Percentiles rank a stretch among this genome's conserved stretches.
These are phyloP conservation scores for Gephyroberyx darwinii DNA, from an alignment of 2,797 vertebrate species.

Conservation along the genomic window DNA sequence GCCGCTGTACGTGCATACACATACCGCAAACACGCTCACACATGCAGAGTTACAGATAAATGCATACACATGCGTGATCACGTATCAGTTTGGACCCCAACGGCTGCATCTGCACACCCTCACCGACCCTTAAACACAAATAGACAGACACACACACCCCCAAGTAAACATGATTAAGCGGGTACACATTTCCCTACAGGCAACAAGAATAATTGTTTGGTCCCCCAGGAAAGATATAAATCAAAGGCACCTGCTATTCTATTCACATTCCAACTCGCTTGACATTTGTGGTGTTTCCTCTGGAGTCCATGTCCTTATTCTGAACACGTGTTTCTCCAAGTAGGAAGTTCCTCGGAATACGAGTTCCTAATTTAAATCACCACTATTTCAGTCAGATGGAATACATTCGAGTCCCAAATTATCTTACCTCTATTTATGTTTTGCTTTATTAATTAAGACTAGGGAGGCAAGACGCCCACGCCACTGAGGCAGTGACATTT, in stretches of 20 bases:
- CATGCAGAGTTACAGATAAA: conserved; percentile 1
- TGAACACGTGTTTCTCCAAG: conserved; percentile 51
- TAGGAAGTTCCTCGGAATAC: conserved; percentile 11
- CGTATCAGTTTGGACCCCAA: neutral
- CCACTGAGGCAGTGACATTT: conserved; percentile 21
- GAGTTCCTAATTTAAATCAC: conserved; percentile 46
- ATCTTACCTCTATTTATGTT: conserved; percentile 46
- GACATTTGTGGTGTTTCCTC: conserved; percentile 51
- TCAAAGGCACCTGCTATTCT: conserved; percentile 24
- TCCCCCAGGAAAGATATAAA: conserved; percentile 35
- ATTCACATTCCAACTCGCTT: conserved; percentile 42
- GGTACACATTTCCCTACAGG: conserved; percentile 38
- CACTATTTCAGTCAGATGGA: conserved; percentile 29
- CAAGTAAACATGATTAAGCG: conserved; percentile 44
- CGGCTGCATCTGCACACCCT: conserved; percentile 1
- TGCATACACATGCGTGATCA: neutral
- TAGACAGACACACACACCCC: conserved; percentile 17
- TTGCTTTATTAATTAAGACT: conserved; percentile 53
- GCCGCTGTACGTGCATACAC: neutral
- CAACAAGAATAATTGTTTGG: conserved; percentile 27
- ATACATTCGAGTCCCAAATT: conserved; percentile 41
- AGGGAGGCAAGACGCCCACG: conserved; percentile 39
- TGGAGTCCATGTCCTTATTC: conserved; percentile 52
- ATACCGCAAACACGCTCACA: neutral
- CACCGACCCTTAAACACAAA: neutral